Evolutionary conservation across 1,140 invertebrate species (phyloP).

Genomic region (Trypoxylus dichotomus): DNA sequence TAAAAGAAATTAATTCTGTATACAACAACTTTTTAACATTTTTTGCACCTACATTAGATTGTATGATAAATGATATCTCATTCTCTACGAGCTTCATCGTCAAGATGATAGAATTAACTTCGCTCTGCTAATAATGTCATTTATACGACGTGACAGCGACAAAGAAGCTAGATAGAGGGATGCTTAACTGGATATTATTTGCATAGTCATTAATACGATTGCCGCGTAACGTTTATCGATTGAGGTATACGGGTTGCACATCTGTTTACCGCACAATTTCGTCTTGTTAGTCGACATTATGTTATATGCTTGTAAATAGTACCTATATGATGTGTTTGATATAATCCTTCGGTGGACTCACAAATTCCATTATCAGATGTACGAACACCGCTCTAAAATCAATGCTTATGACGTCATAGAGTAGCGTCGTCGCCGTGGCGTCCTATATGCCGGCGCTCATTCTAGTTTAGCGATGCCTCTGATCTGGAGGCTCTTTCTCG

Average conservation of each 20-base stretch:
- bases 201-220: background rate
- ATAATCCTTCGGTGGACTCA: background rate
- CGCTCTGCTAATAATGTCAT: background rate
- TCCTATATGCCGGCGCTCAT: slow-evolving; percentile 26
- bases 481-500: slow-evolving; percentile 39
- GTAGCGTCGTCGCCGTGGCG: slow-evolving; percentile 28
- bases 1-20: no score
- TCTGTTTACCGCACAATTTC: background rate
- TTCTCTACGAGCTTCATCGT: background rate
- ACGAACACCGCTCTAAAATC: slow-evolving; percentile 28
- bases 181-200: background rate
- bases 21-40: no score
- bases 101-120: background rate
- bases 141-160: background rate
- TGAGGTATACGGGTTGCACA: background rate
- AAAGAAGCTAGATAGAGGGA: background rate
- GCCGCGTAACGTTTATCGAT: background rate
- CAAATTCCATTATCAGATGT: slow-evolving; percentile 30
- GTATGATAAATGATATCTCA: no score
- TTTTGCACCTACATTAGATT: no score
- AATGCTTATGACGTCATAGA: slow-evolving; percentile 33
- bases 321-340: background rate
- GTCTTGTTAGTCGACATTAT: background rate
- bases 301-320: background rate
- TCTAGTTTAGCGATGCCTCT: slow-evolving; percentile 45